Percentiles rank a stretch among this genome's conserved stretches.
Conservation (phyloP, 2,888 invertebrate genomes). For the Alloscopus bannaensis region DNA sequence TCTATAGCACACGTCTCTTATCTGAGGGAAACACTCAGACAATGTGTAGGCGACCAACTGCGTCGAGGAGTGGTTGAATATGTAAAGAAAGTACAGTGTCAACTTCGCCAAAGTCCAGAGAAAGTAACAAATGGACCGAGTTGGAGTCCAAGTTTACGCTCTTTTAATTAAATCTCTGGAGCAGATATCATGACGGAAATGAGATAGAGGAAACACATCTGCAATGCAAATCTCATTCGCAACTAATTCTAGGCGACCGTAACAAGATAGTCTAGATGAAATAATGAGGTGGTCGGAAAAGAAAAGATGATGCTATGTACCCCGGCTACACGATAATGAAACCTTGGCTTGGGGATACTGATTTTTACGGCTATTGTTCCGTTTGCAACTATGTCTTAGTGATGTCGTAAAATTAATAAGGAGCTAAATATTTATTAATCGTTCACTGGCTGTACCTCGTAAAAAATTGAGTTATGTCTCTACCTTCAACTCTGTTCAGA, state of each 20-base stretch:
- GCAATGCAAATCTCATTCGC: constrained; percentile 64
- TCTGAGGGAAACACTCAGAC: constrained; percentile 61
- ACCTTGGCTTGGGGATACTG: background rate
- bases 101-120: constrained; percentile 57
- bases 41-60: constrained; percentile 49
- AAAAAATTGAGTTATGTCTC: background rate
- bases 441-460: background rate
- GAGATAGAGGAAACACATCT: constrained; percentile 57
- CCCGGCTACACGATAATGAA: background rate
- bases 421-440: background rate
- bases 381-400: background rate
- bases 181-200: constrained; percentile 60
- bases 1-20: constrained; percentile 45
- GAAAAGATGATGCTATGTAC: background rate
- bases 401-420: background rate
- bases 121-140: constrained; percentile 63
- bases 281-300: constrained; percentile 40
- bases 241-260: constrained; percentile 53
- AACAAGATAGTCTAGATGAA: constrained; percentile 40
- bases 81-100: constrained; percentile 58
- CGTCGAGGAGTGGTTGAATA: background rate
- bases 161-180: constrained; percentile 62
- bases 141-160: constrained; percentile 56
- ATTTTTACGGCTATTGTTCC: background rate
- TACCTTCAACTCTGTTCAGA: background rate